Evolutionary conservation across 2,797 vertebrate genomes (phyloP).

Genomic region (Dendrocincla fuliginosa): DNA sequence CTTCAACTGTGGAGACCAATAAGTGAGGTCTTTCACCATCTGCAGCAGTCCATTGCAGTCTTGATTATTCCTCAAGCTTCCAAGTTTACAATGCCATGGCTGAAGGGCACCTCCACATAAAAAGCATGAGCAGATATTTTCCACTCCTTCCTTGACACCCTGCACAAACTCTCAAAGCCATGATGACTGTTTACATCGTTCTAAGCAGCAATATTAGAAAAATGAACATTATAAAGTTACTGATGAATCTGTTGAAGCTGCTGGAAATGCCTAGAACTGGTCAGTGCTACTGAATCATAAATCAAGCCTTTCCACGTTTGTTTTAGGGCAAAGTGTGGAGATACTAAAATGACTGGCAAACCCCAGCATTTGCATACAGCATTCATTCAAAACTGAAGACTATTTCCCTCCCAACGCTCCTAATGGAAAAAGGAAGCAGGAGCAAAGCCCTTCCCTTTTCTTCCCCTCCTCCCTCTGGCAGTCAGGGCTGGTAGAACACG

Average conservation of each 20-base stretch:
- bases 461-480: background rate
- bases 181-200: rapidly evolving
- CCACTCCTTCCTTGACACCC: background rate
- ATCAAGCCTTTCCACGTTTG: background rate
- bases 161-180: background rate
- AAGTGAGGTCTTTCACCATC: background rate
- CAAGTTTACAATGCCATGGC: background rate
- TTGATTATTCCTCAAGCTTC: background rate
- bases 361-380: background rate
- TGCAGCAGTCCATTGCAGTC: background rate
- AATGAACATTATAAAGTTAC: background rate
- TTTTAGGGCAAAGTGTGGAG: background rate
- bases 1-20: background rate
- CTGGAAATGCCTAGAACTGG: background rate
- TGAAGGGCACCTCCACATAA: background rate
- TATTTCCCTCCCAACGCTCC: background rate
- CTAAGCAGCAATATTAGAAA: background rate
- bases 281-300: background rate
- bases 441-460: background rate
- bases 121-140: background rate
- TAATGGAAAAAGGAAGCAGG: background rate
- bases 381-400: background rate
- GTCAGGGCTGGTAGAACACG: background rate
- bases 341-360: background rate
- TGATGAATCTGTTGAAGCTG: background rate